Evolutionary conservation across 2,888 invertebrate genomes (phyloP), one percentile per base, ranked within the genome.

Genomic region (Neoscelio sp.): DNA sequence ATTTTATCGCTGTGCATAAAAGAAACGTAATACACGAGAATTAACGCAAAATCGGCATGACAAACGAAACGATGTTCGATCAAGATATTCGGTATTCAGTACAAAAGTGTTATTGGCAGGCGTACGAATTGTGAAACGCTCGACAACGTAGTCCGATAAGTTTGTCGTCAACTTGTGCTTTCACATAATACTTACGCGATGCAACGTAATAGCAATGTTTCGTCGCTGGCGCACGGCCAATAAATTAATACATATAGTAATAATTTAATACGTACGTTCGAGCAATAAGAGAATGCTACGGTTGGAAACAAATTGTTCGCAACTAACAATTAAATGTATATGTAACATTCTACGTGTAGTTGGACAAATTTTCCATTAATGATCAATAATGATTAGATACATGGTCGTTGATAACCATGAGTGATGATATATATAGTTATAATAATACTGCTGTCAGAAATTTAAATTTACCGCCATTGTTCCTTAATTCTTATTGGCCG

Each of bases 201-300:
- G 42, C 60, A 50, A 48, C 50, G 48, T 60, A 70, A 58, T 70
- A 33, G 71, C 44, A 30, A 60, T 71, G 62, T 62, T 62, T 71
- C 62, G 71, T 62, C 52, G 44, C 48, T 62, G 60, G 71, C 62
- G 1, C 12, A 1, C 17, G 10, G 52, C 62, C 71, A 71, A 71
- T 46, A 56, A 68, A 56, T 68, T 46, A 46, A 44, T 56, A 44
- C 23, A 54, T 30, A 26, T 13, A 50, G 5, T 50, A 20, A 60
- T 46, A 70, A 40, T 56, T 56, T 42, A 52, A 38, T 54, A 40
- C n/a, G 12, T 35, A 64, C 28, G 12, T 30, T 28, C 42, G 17
- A 65, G 40, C 65, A 20, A 64, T 50, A 64, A 64, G 46, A 64
- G 10, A 23, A 23, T 23, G 23, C 23, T n/a, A n/a, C 23, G 4